Base-by-base conservation (phyloP, 2,888 invertebrate species). In the Pharmacophagus antenor region DNA sequence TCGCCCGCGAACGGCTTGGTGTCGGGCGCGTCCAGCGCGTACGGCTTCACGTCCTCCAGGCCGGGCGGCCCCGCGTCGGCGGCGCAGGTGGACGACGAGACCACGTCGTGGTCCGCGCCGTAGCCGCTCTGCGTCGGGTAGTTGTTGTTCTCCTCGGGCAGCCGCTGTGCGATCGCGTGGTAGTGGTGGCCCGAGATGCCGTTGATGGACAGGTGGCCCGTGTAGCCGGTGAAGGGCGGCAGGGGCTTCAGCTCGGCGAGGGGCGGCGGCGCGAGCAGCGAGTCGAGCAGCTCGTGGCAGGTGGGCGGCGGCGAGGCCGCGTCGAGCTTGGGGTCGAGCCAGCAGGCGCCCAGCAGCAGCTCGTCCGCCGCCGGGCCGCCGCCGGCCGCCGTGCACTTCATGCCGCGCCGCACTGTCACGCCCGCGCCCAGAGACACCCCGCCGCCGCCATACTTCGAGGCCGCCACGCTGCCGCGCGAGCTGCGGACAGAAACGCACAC, bases 111-210 rank as follows among this genome's bases (percentile, higher is more conserved):
- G 80, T 95, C 94, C 50, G 91, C 79, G 23, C 91, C 86, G 71
- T 93, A 93, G 61, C 92, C 92, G 68, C 92, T 93, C 70, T 93
- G 93, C 66, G 93, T 90, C 22, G 93, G 93, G 63, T 88, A 91
- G 83, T 93, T 95, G 85, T 94, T 95, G 84, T 93, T 95, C 78
- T 95, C 95, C 73, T 95, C 94, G 3, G 94, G 94, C 53, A 94
- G 89, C 58, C 94, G 91, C 79, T 94, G 94, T 0, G 96, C 95
- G 78, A 96, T 96, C 68, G 96, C 94, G 79, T 96, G 96, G 79
- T 95, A 96, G 78, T 96, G 96, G 78, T 96, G 96, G 1, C 96
- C 96, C 56, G 95, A 95, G 72, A 96, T 96, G 57, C 96, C 96
- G 84, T 96, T 96, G 81, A 96, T 96, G 69, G 95, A 95, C 62